Conservation (phyloP, 2,113 vertebrate species). For the Tetrao urogallus region DNA sequence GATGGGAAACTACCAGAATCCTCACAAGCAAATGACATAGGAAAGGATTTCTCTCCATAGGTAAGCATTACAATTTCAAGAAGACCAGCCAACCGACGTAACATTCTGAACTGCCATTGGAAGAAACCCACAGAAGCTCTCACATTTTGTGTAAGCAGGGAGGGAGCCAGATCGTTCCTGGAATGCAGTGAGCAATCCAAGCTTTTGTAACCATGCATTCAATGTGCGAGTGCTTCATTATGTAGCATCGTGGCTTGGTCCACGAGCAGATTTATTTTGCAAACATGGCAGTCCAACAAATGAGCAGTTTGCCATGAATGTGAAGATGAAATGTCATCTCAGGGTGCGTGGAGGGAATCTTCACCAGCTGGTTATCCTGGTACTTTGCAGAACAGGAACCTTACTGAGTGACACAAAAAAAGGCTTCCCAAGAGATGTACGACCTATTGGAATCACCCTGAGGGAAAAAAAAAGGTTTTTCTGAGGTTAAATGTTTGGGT, state of each 20-base stretch:
- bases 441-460: neutral
- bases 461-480: neutral
- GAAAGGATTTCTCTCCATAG: neutral
- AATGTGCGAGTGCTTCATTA: fast-evolving
- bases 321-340: neutral
- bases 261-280: neutral
- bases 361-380: neutral
- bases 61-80: neutral
- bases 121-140: neutral
- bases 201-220: neutral
- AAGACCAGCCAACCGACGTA: fast-evolving
- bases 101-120: neutral
- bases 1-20: neutral
- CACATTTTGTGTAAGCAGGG: neutral
- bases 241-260: no score
- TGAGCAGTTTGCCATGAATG: fast-evolving
- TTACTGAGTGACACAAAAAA: neutral
- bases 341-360: neutral
- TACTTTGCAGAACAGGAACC: neutral
- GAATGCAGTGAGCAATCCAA: neutral
- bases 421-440: neutral
- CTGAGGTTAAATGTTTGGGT: neutral
- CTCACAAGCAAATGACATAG: neutral
- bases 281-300: neutral
- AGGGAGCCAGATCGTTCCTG: neutral